Evolutionary conservation across 2,888 invertebrate species (phyloP).

Genomic region (Acronicta psi): DNA sequence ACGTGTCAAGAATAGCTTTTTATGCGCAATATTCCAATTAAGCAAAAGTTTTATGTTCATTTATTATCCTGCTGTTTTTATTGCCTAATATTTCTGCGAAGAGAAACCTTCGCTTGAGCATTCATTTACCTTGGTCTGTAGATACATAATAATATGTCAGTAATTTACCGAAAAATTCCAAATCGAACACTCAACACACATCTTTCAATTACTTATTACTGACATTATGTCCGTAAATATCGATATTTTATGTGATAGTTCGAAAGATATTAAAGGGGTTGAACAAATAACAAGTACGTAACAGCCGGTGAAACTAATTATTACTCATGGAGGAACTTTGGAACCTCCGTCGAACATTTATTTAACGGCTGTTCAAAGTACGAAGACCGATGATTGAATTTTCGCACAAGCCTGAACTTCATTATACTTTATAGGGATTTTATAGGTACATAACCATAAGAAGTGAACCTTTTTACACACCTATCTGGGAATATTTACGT

Average conservation of each 20-base stretch:
- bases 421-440: conserved; percentile 45
- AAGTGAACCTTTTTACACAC: conserved; percentile 34
- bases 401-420: conserved; percentile 34
- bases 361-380: conserved; percentile 27
- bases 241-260: conserved; percentile 16
- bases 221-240: not conserved
- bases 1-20: conserved; percentile 17
- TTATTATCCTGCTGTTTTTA: conserved; percentile 25
- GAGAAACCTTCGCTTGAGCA: not conserved
- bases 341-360: conserved; percentile 29
- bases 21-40: not conserved
- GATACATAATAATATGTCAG: not conserved
- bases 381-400: conserved; percentile 49
- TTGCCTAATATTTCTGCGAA: conserved; percentile 10
- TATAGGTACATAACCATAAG: conserved; percentile 27
- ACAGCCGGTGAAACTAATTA: conserved; percentile 37
- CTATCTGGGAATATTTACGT: conserved; percentile 21
- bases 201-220: too few relatives aligned
- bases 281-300: conserved; percentile 36
- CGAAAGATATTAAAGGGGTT: conserved; percentile 24
- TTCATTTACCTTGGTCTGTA: not conserved
- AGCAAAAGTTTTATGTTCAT: conserved; percentile 14
- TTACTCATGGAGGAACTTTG: conserved; percentile 40
- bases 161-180: not conserved
- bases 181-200: not conserved